Conservation (phyloP, 2,888 invertebrate genomes). For the Phania funesta region DNA sequence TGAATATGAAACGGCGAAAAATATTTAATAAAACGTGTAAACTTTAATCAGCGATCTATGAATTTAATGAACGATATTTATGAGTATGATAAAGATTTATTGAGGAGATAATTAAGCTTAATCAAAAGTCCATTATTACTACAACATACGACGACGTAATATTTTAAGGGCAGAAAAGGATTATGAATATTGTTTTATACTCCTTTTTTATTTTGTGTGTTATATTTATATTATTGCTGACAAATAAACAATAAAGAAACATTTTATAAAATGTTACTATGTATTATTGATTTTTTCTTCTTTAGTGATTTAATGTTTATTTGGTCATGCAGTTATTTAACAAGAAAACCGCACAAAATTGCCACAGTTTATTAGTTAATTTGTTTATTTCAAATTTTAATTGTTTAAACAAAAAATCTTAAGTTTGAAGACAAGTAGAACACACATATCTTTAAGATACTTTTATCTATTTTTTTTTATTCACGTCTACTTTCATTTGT, state of each 20-base stretch:
- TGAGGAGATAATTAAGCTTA: not conserved
- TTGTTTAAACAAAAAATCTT: too few species aligned
- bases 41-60: not conserved
- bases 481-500: slow-evolving; percentile 14
- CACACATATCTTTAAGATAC: too few species aligned
- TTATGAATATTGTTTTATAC: not conserved
- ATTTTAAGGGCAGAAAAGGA: not conserved
- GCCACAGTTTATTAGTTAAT: too few species aligned
- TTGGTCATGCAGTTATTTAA: too few species aligned
- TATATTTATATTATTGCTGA: not conserved
- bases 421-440: too few species aligned
- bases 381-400: too few species aligned
- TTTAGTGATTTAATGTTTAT: not conserved
- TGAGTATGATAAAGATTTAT: not conserved
- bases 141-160: too few species aligned
- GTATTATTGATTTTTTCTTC: slow-evolving; percentile 48
- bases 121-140: not conserved
- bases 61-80: too few species aligned
- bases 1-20: not conserved
- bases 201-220: not conserved
- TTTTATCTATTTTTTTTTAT: not conserved
- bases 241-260: slow-evolving; percentile 22
- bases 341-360: too few species aligned
- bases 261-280: slow-evolving; percentile 7
- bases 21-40: not conserved